phyloP scores from a whole-genome alignment of 2,113 vertebrate genomes.

The Meriones unguiculatus region DNA sequence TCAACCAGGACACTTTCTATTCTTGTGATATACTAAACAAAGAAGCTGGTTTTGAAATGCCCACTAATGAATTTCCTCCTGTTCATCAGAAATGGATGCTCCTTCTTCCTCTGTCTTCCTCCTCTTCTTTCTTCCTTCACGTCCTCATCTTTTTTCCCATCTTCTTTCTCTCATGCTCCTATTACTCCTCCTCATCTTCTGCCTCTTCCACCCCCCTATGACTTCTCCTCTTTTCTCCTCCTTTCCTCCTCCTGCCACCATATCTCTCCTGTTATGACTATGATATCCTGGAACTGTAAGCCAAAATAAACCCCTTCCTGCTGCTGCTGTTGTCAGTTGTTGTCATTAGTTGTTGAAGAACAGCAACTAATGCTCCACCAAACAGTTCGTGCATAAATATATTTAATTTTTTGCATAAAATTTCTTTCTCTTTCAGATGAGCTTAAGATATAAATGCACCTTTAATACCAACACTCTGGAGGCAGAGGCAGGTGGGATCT shows the following conservation, averaged over 20 bases:
- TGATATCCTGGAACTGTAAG: too few species aligned
- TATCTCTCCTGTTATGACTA: not conserved
- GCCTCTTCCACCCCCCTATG: too few species aligned
- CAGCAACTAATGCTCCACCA: not conserved
- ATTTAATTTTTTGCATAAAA: not conserved
- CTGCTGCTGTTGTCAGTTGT: not conserved
- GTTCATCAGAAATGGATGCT: not conserved
- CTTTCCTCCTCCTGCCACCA: not conserved
- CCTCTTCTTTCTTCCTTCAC: too few species aligned
- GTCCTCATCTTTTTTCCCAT: too few species aligned
- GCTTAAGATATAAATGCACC: not conserved
- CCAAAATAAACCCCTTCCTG: not conserved
- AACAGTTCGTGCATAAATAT: too few species aligned
- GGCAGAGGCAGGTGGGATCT: not conserved
- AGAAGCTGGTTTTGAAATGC: conserved; percentile 6
- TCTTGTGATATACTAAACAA: accelerated
- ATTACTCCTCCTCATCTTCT: not conserved
- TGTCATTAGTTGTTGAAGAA: not conserved
- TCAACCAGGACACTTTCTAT: not conserved
- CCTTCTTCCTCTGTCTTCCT: too few species aligned
- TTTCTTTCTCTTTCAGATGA: not conserved
- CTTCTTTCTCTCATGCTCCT: not conserved
- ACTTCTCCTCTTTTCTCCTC: too few species aligned
- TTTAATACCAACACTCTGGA: not conserved
- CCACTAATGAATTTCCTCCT: not conserved